Evolutionary conservation across 2,888 invertebrate species (phyloP), one percentile per base, ranked within the genome.

Genomic region (Liodrosophila aerea): DNA sequence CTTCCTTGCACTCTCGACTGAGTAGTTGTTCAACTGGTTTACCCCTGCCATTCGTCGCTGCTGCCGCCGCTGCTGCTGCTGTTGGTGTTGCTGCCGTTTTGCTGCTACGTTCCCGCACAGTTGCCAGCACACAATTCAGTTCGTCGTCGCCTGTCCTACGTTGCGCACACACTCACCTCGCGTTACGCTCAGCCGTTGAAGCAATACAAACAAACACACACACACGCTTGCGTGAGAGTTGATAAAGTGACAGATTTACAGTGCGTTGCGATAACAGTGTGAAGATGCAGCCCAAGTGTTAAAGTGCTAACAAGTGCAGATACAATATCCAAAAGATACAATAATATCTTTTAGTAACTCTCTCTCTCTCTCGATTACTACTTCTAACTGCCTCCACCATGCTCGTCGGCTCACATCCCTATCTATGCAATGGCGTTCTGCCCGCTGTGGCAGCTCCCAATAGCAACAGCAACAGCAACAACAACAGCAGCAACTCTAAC

Each of bases 131-230:
- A 73, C 71, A 81, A 87, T 89, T 90, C 89, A 90, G 90, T 90
- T 89, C 87, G 85, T 87, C 88, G 88, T 88, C 89, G 90, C 88
- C 89, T 88, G 90, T 88, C 89, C 87, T 87, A 78, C 88, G 88
- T 87, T 87, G 87, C 85, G 88, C 88, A 90, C 89, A 88, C 85
- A 85, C 76, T 77, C 59, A 65, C 63, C 72, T 56, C 85, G 85
- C 78, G 83, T 69, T 66, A 64, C 63, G 68, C 60, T 63, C 58
- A 71, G 52, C 62, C 56, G n/a, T n/a, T n/a, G n/a, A n/a, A 51
- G 44, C 29, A 58, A 46, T 34, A 52, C 46, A 31, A 37, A 36
- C 39, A 15, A 9, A 54, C 36, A 53, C 33, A 58, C 45, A 68
- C 60, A 45, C 41, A 39, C 43, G n/a, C n/a, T n/a, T n/a, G n/a